Base-by-base conservation (phyloP, 1,140 invertebrate genomes). In the Wiebesia pumilae region DNA sequence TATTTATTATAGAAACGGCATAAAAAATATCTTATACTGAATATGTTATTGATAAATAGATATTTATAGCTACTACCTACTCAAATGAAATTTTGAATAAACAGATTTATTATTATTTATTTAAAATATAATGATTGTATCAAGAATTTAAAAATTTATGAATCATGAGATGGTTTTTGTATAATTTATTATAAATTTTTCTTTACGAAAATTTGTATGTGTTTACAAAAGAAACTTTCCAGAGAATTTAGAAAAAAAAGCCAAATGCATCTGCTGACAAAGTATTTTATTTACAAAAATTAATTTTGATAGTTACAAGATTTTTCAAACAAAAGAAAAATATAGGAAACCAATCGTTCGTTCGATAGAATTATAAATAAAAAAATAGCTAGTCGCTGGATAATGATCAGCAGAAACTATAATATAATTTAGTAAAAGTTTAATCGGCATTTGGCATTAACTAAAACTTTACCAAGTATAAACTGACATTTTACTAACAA, bases 221-320 rank as follows among this genome's bases (percentile, higher is more conserved):
- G 87, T 6, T 73, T 71, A 40, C 73, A 79, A 79, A 81, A 83
- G 69, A 83, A 83, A 83, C 40, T 77, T 83, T 83, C 51, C 51
- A 83, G 71, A 58, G 10, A 69, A 80, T 81, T 85, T 85, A 88
- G 82, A 87, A 87, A 90, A 89, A 92, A 92, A 92, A 91, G 89
- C 90, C 90, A 90, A 92, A 90, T 89, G 89, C 88, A 88, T 92
- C 85, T 91, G 87, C 89, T 89, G 89, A 83, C 89, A 92, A 90
- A 88, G 84, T 87, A 67, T 88, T 91, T 91, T 91, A 91, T 91
- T 91, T 80, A 88, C 88, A 90, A 87, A 89, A 90, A 89, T 87
- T 75, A 87, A 86, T 87, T 87, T 89, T 86, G 85, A 81, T 9
- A 62, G 21, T 85, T 88, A 88, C 87, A 88, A 88, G 69, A 82